Evolutionary conservation across 2,888 invertebrate genomes (phyloP).

Genomic region (Drosophila aldrichi): DNA sequence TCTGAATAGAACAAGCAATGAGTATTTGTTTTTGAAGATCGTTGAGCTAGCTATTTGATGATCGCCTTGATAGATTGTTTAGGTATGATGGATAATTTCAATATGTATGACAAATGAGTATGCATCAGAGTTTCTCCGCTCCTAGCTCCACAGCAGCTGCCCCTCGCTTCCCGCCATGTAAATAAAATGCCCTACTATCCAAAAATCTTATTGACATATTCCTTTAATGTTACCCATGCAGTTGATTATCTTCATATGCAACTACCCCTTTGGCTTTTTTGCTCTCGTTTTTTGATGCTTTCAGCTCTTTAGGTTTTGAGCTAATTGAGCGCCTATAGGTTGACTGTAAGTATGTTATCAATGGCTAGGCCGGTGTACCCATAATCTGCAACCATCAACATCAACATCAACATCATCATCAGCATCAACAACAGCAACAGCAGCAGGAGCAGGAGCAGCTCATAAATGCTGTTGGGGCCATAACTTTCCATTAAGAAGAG

Average conservation of each 20-base stretch:
- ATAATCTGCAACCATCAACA: conserved; percentile 71
- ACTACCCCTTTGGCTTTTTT: neutral
- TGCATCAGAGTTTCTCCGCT: too few species aligned
- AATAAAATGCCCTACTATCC: neutral
- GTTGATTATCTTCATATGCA: conserved; percentile 3
- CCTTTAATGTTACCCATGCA: conserved; percentile 29
- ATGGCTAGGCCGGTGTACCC: conserved; percentile 72
- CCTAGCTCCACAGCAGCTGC: too few species aligned
- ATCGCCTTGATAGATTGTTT: neutral
- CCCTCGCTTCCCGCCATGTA: too few species aligned
- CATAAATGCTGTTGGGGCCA: conserved; percentile 54
- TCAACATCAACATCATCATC: conserved; percentile 41
- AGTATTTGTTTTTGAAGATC: neutral
- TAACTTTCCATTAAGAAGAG: conserved; percentile 71
- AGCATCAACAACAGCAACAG: neutral
- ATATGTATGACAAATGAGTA: too few species aligned
- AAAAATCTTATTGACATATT: conserved; percentile 33
- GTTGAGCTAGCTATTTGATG: neutral
- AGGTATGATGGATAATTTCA: too few species aligned
- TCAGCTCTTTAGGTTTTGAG: conserved; percentile 19
- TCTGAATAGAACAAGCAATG: neutral
- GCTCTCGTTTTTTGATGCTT: neutral
- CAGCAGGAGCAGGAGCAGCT: neutral
- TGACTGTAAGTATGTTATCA: conserved; percentile 61
- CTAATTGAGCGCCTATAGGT: conserved; percentile 49